These are phyloP conservation scores for Cosmorhoe ocellata DNA, from an alignment of 2,888 invertebrate genomes.

Conservation along the genomic window DNA sequence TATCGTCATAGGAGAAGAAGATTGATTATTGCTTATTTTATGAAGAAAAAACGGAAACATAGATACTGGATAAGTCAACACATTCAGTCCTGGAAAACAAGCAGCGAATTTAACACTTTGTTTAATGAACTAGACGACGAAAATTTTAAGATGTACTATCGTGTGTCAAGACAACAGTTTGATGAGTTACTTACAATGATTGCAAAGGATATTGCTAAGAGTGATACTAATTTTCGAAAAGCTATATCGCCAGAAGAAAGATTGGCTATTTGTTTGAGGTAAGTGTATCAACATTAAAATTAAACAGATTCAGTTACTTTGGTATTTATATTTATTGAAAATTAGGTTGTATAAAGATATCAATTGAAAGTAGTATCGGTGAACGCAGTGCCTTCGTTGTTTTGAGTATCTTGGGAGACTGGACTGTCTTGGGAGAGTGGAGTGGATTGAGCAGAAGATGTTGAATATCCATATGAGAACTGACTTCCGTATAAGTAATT, in stretches of 20 bases:
- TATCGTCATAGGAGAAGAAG: constrained; percentile 3
- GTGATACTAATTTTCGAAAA: constrained; percentile 8
- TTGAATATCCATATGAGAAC: constrained; percentile 3
- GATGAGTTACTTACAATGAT: constrained; percentile 20
- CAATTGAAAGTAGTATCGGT: too few species aligned
- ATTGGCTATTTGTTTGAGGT: background rate
- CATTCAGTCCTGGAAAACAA: constrained; percentile 1
- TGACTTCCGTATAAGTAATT: constrained; percentile 13
- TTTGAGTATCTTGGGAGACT: too few species aligned
- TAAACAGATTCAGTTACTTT: too few species aligned
- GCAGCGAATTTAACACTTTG: constrained; percentile 15
- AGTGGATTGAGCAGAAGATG: background rate
- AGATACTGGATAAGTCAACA: constrained; percentile 4
- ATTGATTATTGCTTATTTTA: constrained; percentile 5
- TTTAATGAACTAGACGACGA: constrained; percentile 24
- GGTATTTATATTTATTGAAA: too few species aligned
- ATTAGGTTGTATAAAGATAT: too few species aligned
- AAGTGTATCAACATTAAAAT: too few species aligned
- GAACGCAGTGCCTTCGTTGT: too few species aligned
- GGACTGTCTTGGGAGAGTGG: constrained; percentile 1
- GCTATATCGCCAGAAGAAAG: constrained; percentile 3
- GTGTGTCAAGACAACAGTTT: constrained; percentile 25
- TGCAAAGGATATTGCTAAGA: constrained; percentile 19
- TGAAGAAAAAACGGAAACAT: background rate
- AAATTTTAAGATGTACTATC: constrained; percentile 25